Evolutionary conservation across 92 coral and sea anemone species (phyloP).

Genomic region (Actinernus sp.): DNA sequence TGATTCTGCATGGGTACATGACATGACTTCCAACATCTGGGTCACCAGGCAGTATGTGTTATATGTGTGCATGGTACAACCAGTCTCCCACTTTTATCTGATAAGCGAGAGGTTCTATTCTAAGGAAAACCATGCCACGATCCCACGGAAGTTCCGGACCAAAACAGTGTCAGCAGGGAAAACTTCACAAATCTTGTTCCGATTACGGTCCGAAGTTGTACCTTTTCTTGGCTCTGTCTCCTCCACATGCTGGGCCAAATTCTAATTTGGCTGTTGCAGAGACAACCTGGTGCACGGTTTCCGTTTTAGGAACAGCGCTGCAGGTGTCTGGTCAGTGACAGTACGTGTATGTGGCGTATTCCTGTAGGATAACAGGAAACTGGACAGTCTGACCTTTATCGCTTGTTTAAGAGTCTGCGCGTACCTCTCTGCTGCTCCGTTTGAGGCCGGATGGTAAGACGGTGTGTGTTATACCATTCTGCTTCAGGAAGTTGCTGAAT

Average conservation of each 20-base stretch:
- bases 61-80: constrained; percentile 54
- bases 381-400: constrained; percentile 36
- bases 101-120: constrained; percentile 40
- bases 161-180: constrained; percentile 27
- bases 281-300: constrained; percentile 39
- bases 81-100: constrained; percentile 38
- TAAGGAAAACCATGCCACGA: constrained; percentile 19
- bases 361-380: constrained; percentile 53
- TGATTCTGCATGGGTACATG: too few species aligned
- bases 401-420: constrained; percentile 50
- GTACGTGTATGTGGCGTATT: constrained; percentile 53
- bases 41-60: constrained; percentile 18
- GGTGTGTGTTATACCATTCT: constrained; percentile 29
- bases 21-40: too few species aligned
- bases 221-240: constrained; percentile 33
- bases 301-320: constrained; percentile 49
- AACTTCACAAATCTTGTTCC: constrained; percentile 39
- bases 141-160: constrained; percentile 48
- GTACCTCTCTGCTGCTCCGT: constrained; percentile 46
- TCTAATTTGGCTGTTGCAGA: constrained; percentile 29
- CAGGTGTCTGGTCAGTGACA: constrained; percentile 41
- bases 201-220: constrained; percentile 20
- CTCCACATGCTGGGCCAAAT: constrained; percentile 30
- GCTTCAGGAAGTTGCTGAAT: constrained; percentile 23
- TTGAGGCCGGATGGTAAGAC: constrained; percentile 53